Percentiles rank a stretch among this genome's conserved stretches.
Conservation (phyloP, 2,797 vertebrate species). For the Echeneis naucrates region DNA sequence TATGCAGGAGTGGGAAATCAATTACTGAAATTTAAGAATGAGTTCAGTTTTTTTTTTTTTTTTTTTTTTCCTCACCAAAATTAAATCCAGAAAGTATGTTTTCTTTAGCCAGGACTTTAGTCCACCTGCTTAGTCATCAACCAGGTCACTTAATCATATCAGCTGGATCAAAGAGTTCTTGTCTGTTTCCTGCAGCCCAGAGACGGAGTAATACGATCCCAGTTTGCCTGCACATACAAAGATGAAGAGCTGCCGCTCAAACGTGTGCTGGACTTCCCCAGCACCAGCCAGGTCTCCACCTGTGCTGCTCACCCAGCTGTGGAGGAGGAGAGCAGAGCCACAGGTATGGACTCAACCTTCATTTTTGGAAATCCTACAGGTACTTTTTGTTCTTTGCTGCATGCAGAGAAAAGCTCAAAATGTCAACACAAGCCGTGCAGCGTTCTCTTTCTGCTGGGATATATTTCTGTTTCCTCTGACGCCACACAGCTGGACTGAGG, state of each 20-base stretch:
- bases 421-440: constrained; percentile 48
- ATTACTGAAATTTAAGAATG: not conserved
- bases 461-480: constrained; percentile 77
- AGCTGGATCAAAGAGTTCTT: not conserved
- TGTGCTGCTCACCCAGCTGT: constrained; percentile 70
- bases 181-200: constrained; percentile 78
- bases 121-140: constrained; percentile 13
- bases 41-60: not conserved
- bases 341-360: constrained; percentile 57
- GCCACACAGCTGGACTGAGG: constrained; percentile 70
- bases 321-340: constrained; percentile 16
- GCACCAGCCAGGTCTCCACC: constrained; percentile 75
- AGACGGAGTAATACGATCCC: constrained; percentile 87
- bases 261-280: constrained; percentile 79
- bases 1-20: constrained; percentile 26
- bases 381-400: constrained; percentile 13
- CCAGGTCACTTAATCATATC: constrained; percentile 7
- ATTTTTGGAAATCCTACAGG: constrained; percentile 8
- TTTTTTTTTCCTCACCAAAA: constrained; percentile 14
- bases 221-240: constrained; percentile 95
- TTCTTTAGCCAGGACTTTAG: not conserved
- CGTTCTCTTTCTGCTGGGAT: constrained; percentile 50
- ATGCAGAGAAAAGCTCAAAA: constrained; percentile 46
- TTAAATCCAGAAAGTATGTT: not conserved
- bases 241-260: constrained; percentile 84